phyloP scores from a whole-genome alignment of 1,140 invertebrate genomes.

The Trichoplusia ni region DNA sequence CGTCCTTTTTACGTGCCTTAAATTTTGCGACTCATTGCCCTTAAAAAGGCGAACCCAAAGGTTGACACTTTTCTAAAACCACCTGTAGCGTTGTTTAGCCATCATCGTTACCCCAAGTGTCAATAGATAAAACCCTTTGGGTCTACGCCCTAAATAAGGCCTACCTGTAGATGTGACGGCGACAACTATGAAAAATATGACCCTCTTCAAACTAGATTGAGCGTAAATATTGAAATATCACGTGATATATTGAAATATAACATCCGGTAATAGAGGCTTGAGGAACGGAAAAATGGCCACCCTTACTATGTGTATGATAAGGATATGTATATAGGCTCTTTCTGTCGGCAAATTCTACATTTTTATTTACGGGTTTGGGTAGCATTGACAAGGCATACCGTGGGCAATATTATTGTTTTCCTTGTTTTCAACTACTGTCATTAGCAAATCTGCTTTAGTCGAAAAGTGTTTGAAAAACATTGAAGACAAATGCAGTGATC shows the following conservation, averaged over 20 bases:
- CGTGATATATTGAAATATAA: constrained; percentile 16
- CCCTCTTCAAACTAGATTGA: constrained; percentile 25
- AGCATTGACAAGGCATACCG: too few relatives aligned
- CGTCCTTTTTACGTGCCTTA: not conserved
- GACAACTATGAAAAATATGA: constrained; percentile 17
- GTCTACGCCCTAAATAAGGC: not conserved
- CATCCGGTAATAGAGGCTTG: constrained; percentile 1
- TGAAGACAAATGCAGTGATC: too few relatives aligned
- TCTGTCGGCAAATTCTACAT: too few relatives aligned
- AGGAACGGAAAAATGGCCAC: not conserved
- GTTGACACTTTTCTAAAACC: not conserved
- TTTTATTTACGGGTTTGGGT: too few relatives aligned
- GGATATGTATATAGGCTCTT: too few relatives aligned
- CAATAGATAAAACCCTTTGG: not conserved
- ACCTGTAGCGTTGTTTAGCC: constrained; percentile 9
- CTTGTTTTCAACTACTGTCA: too few relatives aligned
- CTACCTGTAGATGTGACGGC: constrained; percentile 8
- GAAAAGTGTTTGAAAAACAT: too few relatives aligned
- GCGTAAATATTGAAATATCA: constrained; percentile 21
- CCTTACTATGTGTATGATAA: too few relatives aligned
- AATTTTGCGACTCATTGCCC: constrained; percentile 14
- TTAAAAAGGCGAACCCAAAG: constrained; percentile 2
- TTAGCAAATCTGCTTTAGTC: too few relatives aligned
- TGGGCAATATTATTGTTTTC: too few relatives aligned
- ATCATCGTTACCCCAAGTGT: constrained; percentile 5